Evolutionary conservation across 1,140 invertebrate genomes (phyloP).

Genomic region (Papilio glaucus): DNA sequence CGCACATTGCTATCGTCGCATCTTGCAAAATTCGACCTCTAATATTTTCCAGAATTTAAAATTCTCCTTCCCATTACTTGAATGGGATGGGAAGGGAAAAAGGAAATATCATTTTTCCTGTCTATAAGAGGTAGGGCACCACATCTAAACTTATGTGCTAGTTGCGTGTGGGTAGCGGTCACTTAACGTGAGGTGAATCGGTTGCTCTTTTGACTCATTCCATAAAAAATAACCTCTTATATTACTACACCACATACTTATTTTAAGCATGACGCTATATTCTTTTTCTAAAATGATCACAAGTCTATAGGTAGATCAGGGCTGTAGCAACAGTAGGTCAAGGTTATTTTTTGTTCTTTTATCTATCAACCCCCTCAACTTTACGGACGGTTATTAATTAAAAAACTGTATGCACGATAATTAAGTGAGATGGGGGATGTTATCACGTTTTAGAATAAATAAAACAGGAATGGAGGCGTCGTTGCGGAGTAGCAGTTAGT

Average conservation of each 20-base stretch:
- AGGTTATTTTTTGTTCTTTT: slow-evolving; percentile 20
- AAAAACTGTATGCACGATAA: slow-evolving; percentile 13
- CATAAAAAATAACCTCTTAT: no score
- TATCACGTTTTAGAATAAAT: slow-evolving; percentile 23
- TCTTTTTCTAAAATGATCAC: background rate
- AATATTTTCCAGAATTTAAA: background rate
- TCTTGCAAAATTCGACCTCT: background rate
- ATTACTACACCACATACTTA: background rate
- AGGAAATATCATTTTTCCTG: no score
- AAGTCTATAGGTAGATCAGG: background rate
- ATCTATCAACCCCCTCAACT: background rate
- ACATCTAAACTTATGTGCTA: no score
- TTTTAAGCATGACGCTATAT: background rate
- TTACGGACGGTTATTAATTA: slow-evolving; percentile 5
- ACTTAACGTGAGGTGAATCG: no score
- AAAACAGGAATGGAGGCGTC: slow-evolving; percentile 20
- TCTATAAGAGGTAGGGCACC: no score
- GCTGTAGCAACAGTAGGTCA: background rate
- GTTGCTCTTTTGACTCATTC: no score
- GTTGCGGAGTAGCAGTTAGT: slow-evolving; percentile 6
- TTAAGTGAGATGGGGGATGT: slow-evolving; percentile 13
- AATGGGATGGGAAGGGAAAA: no score
- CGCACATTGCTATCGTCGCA: no score
- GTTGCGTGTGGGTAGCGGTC: no score
- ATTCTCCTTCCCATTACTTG: no score